These are phyloP conservation scores for Brachionus rotundiformis DNA, from an alignment of 1,140 invertebrate species.

Conservation along the genomic window DNA sequence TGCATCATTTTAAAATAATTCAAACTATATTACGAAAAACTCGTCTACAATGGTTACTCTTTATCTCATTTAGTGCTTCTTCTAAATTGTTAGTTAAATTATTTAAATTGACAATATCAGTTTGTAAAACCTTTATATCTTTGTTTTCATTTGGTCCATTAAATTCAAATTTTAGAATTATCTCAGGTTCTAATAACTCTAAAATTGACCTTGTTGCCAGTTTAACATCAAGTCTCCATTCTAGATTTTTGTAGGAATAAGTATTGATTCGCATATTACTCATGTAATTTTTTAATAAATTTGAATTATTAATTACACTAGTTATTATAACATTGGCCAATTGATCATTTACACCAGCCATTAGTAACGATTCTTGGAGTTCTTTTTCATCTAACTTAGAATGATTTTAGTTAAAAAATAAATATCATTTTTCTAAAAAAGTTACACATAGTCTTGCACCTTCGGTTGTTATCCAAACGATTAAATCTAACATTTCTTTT, in stretches of 20 bases:
- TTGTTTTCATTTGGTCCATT: not conserved
- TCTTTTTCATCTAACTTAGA: constrained; percentile 46
- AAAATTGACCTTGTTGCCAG: not conserved
- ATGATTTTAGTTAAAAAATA: not conserved
- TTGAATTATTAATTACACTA: not conserved
- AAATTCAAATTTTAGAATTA: constrained; percentile 32
- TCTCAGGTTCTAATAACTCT: not conserved
- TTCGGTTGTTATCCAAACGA: constrained; percentile 13
- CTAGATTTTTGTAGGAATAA: constrained; percentile 1
- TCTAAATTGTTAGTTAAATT: constrained; percentile 42
- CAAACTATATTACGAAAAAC: constrained; percentile 41
- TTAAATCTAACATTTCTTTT: constrained; percentile 37
- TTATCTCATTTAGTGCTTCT: constrained; percentile 34
- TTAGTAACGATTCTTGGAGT: not conserved
- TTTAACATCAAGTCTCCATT: constrained; percentile 48
- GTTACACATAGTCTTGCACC: constrained; percentile 2
- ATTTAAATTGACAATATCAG: constrained; percentile 49
- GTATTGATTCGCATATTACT: constrained; percentile 22
- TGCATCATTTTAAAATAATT: not conserved
- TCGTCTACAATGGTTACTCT: constrained; percentile 9
- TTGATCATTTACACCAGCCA: constrained; percentile 31
- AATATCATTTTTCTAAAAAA: not conserved
- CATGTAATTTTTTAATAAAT: constrained; percentile 24
- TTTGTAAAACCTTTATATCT: constrained; percentile 17
- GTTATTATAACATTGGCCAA: not conserved